A percentile compares a stretch with the other conserved stretches of the same genome.
phyloP scores from a whole-genome alignment of 2,113 vertebrate genomes.

The Peromyscus leucopus region DNA sequence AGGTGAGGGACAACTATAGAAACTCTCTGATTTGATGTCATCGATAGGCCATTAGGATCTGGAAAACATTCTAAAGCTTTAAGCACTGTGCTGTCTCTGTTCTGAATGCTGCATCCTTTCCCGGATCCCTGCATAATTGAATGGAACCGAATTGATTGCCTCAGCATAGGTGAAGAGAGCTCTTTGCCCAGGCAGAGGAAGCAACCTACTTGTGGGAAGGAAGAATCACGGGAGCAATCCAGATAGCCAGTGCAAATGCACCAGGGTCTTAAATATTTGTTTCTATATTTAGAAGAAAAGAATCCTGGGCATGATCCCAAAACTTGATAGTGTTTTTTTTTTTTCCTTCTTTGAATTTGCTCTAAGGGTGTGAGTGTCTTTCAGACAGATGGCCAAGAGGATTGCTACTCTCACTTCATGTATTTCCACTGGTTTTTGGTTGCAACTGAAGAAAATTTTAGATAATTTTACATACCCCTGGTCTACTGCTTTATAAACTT shows the following conservation, averaged over 20 bases:
- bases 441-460: slow-evolving; percentile 51
- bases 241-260: not conserved
- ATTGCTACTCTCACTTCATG: not conserved
- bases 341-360: slow-evolving; percentile 43
- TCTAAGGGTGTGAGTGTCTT: slow-evolving; percentile 22
- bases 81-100: slow-evolving; percentile 8
- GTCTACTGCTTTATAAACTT: not conserved
- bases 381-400: slow-evolving; percentile 28
- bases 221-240: not conserved
- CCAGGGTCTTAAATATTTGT: slow-evolving; percentile 44
- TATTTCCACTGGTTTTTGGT: slow-evolving; percentile 33
- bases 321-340: slow-evolving; percentile 13
- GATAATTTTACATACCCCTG: slow-evolving; percentile 9
- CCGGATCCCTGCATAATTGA: slow-evolving; percentile 27
- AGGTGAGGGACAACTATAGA: slow-evolving; percentile 30
- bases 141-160: not conserved
- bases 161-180: not conserved
- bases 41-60: slow-evolving; percentile 52
- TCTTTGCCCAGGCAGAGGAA: not conserved
- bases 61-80: not conserved
- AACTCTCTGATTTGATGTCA: not conserved
- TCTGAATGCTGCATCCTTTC: slow-evolving; percentile 55
- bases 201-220: not conserved
- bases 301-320: slow-evolving; percentile 43
- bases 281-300: slow-evolving; percentile 64